These are phyloP conservation scores for Desmophyllum pertusum DNA, from an alignment of 92 coral and sea anemone genomes.

Conservation along the genomic window DNA sequence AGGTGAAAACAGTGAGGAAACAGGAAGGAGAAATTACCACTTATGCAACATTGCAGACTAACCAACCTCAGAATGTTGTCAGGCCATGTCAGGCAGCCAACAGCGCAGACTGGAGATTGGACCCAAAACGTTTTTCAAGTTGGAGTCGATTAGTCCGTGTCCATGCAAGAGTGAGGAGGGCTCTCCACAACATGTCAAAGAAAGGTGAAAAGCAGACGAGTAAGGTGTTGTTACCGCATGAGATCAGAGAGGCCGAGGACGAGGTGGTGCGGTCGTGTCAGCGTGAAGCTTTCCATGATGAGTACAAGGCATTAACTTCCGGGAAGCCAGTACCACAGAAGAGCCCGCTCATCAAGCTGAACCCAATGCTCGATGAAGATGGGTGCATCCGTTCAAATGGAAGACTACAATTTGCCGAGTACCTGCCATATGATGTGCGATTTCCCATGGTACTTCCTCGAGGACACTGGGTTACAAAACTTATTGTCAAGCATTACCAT, in stretches of 20 bases:
- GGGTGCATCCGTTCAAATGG: conserved; percentile 55
- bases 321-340: conserved; percentile 41
- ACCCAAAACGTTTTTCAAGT: conserved; percentile 56
- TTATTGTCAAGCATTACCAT: conserved; percentile 61
- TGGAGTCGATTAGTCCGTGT: conserved; percentile 34
- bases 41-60: background rate
- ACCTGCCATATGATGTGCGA: conserved; percentile 50
- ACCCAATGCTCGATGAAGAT: conserved; percentile 53
- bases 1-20: background rate
- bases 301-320: conserved; percentile 47
- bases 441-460: conserved; percentile 61
- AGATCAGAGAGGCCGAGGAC: conserved; percentile 54
- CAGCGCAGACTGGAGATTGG: conserved; percentile 44
- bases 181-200: conserved; percentile 50
- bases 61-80: conserved; percentile 7
- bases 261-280: conserved; percentile 57
- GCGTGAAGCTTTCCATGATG: conserved; percentile 48
- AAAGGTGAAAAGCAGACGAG: conserved; percentile 23
- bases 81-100: background rate
- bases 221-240: conserved; percentile 45
- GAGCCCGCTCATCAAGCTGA: conserved; percentile 40
- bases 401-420: conserved; percentile 54
- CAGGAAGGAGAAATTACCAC: background rate
- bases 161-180: conserved; percentile 56
- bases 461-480: conserved; percentile 54